phyloP scores from a whole-genome alignment of 2,888 invertebrate species.

The Scaptomyza tumidula region DNA sequence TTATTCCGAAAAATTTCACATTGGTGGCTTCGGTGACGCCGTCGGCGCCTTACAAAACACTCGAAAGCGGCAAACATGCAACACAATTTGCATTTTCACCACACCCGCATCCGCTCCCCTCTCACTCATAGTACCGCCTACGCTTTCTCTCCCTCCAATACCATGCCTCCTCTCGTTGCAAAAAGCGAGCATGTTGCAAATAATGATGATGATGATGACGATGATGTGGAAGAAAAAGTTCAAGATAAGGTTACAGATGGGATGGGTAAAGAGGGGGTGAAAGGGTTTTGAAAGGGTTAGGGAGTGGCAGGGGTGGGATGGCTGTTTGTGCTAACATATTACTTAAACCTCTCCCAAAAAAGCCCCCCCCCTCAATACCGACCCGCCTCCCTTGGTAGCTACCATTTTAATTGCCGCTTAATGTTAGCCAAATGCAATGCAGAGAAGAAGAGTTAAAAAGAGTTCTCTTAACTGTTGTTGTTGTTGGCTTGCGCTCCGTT shows the following conservation, averaged over 20 bases:
- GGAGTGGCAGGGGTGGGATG: neutral
- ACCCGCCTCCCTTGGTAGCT: slow-evolving; percentile 24
- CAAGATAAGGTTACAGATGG: too few species aligned
- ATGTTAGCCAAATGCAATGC: slow-evolving; percentile 54
- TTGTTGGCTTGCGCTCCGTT: slow-evolving; percentile 30
- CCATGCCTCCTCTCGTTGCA: neutral
- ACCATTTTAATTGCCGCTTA: slow-evolving; percentile 64
- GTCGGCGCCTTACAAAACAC: slow-evolving; percentile 62
- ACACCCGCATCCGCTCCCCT: slow-evolving; percentile 1
- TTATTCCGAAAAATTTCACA: slow-evolving; percentile 44
- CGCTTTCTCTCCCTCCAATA: neutral
- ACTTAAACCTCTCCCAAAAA: neutral
- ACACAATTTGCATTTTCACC: slow-evolving; percentile 57
- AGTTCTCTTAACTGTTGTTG: slow-evolving; percentile 26
- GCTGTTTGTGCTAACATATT: slow-evolving; percentile 22
- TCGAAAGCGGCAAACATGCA: slow-evolving; percentile 57
- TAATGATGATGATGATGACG: slow-evolving; percentile 1
- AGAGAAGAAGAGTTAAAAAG: slow-evolving; percentile 31
- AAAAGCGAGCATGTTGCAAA: slow-evolving; percentile 32
- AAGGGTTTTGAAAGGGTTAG: too few species aligned
- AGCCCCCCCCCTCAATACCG: neutral
- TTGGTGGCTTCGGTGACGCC: slow-evolving; percentile 40
- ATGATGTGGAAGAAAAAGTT: neutral
- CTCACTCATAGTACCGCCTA: neutral
- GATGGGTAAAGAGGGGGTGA: too few species aligned